Evolutionary conservation across 2,797 vertebrate genomes (phyloP), one percentile per base, ranked within the genome.

Genomic region (Molothrus aeneus): DNA sequence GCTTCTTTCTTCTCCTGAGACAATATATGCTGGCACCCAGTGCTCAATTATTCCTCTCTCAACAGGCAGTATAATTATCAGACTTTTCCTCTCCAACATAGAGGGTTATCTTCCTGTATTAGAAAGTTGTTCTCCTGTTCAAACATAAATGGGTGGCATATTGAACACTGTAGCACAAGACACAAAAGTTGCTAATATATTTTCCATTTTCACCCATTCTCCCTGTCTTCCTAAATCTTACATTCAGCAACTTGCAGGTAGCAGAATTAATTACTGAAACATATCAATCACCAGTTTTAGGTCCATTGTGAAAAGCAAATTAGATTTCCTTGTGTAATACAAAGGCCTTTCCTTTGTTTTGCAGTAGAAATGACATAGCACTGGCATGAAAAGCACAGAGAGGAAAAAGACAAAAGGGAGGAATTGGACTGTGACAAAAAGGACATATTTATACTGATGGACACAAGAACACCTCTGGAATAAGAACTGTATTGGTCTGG

Each of bases 231-330:
- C 91, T 94, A 95, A 96, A 90, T 81, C 90, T 91, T 91, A 38
- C 70, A 84, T 95, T 94, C 73, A 91, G 53, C n/a, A 70, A 69
- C 64, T 70, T 91, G 42, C 45, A 79, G 32, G 85, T 88, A 92
- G 80, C 53, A 81, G 73, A 97, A 93, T 94, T 96, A 96, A 96
- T 97, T 96, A 95, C 94, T 88, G 88, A 91, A 96, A 91, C 57
- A 84, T 82, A 96, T 95, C 94, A 93, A 84, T 96, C 94, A 92
- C 80, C 50, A 38, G 57, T 13, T 92, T 96, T 90, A 90, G 32
- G 80, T 88, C 87, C 80, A 93, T 91, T 96, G 92, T 94, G 82
- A 84, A 94, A 95, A 93, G 86, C 64, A 93, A 95, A 95, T 91
- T 95, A 88, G 63, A 94, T 93, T 95, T 92, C 22, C 56, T 77